A percentile compares a stretch with the other conserved stretches of the same genome.
phyloP scores from a whole-genome alignment of 1,140 invertebrate genomes.

The Pseudomyrmex dendroicus region DNA sequence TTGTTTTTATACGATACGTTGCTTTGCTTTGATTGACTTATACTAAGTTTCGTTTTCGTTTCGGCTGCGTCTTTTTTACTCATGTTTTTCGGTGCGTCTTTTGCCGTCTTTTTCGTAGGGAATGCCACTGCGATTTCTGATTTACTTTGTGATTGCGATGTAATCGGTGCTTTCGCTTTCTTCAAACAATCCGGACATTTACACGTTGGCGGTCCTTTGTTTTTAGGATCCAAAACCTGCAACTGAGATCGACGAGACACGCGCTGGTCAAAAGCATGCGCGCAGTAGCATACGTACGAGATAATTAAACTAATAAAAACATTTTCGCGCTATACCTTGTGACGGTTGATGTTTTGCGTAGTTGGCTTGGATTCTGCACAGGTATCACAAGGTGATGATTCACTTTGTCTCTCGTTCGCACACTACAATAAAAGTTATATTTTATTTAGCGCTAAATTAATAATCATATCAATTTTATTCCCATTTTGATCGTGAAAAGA shows the following conservation, averaged over 20 bases:
- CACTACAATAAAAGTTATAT: conserved; percentile 67
- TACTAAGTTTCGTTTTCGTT: conserved; percentile 54
- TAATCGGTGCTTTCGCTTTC: conserved; percentile 72
- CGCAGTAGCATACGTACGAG: background rate
- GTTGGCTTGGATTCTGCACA: conserved; percentile 76
- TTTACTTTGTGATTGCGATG: conserved; percentile 65
- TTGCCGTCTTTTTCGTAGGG: conserved; percentile 66
- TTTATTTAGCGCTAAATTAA: conserved; percentile 7
- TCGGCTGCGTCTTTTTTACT: conserved; percentile 59
- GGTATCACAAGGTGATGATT: conserved; percentile 58
- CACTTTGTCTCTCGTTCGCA: conserved; percentile 65
- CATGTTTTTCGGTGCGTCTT: conserved; percentile 60
- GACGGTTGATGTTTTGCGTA: conserved; percentile 78
- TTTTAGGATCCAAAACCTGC: conserved; percentile 83
- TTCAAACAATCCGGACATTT: conserved; percentile 82
- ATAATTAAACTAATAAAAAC: background rate
- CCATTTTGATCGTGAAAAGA: background rate
- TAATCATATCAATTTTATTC: conserved; percentile 3
- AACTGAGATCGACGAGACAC: conserved; percentile 73
- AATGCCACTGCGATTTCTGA: conserved; percentile 62
- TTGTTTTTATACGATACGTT: conserved; percentile 11
- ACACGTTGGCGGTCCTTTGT: conserved; percentile 80
- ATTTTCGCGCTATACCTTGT: conserved; percentile 76
- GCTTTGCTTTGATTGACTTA: conserved; percentile 57
- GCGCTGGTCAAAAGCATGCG: background rate